Evolutionary conservation across 1,140 invertebrate genomes (phyloP).

Genomic region (Homalodisca vitripennis): DNA sequence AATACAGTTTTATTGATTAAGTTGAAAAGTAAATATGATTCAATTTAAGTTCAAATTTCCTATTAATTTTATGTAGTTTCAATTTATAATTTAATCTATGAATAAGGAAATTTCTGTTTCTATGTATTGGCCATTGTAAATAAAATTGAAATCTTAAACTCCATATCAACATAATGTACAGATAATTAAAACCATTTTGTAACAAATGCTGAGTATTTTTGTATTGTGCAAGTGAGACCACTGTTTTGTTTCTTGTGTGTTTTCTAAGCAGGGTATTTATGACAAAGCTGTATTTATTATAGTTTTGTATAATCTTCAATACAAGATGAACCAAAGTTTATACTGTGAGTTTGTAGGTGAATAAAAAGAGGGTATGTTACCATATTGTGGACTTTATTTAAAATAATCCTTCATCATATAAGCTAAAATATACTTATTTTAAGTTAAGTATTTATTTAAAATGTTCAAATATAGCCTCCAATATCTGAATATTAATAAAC

Average conservation of each 20-base stretch:
- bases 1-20: too few relatives aligned
- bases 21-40: too few relatives aligned
- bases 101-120: too few relatives aligned
- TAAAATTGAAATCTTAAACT: too few relatives aligned
- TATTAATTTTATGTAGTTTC: too few relatives aligned
- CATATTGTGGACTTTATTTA: not conserved
- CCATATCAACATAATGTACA: slow-evolving; percentile 15
- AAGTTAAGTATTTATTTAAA: not conserved
- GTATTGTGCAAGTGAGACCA: not conserved
- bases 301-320: slow-evolving; percentile 22
- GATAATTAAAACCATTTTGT: not conserved
- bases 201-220: slow-evolving; percentile 17
- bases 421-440: not conserved
- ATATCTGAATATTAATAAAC: not conserved
- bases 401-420: not conserved
- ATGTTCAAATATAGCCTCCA: not conserved
- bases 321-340: slow-evolving; percentile 29
- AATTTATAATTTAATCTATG: too few relatives aligned
- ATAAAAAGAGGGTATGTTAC: slow-evolving; percentile 26
- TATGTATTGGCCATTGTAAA: too few relatives aligned
- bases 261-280: slow-evolving; percentile 16
- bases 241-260: slow-evolving; percentile 11
- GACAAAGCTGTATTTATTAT: not conserved
- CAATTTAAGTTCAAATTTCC: too few relatives aligned
- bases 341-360: slow-evolving; percentile 28